A percentile compares a stretch with the other conserved stretches of the same genome.
These are phyloP conservation scores for Ctenomys sociabilis DNA, from an alignment of 2,113 vertebrate genomes.

Conservation along the genomic window DNA sequence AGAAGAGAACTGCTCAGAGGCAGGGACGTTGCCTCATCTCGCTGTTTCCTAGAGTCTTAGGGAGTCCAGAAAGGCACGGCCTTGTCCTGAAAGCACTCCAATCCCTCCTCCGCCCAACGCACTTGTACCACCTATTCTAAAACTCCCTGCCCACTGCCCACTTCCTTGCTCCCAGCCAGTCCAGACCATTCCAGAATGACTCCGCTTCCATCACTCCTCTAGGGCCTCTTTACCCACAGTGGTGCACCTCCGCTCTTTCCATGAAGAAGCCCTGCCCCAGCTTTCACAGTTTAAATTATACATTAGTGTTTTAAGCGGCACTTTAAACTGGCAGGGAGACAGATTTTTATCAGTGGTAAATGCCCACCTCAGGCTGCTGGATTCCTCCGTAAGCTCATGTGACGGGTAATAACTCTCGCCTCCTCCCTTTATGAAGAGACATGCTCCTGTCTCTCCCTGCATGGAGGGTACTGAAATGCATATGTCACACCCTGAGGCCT, in stretches of 20 bases:
- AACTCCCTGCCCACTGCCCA: background rate
- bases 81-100: background rate
- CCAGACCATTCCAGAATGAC: background rate
- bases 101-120: accelerated
- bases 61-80: background rate
- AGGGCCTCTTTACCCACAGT: background rate
- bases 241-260: background rate
- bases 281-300: conserved; percentile 77
- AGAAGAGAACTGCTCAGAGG: background rate
- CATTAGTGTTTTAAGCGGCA: conserved; percentile 74
- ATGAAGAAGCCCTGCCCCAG: conserved; percentile 32
- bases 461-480: accelerated
- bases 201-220: accelerated
- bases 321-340: conserved; percentile 71
- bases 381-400: conserved; percentile 47
- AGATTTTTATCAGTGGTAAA: conserved; percentile 54
- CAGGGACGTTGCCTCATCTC: accelerated
- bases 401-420: conserved; percentile 48
- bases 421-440: background rate
- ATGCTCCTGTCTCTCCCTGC: background rate
- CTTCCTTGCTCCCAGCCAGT: accelerated
- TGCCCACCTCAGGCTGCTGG: conserved; percentile 73
- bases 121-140: background rate
- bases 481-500: accelerated
- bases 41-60: background rate